phyloP scores from a whole-genome alignment of 2,797 vertebrate genomes.

The Eospalax fontanierii region DNA sequence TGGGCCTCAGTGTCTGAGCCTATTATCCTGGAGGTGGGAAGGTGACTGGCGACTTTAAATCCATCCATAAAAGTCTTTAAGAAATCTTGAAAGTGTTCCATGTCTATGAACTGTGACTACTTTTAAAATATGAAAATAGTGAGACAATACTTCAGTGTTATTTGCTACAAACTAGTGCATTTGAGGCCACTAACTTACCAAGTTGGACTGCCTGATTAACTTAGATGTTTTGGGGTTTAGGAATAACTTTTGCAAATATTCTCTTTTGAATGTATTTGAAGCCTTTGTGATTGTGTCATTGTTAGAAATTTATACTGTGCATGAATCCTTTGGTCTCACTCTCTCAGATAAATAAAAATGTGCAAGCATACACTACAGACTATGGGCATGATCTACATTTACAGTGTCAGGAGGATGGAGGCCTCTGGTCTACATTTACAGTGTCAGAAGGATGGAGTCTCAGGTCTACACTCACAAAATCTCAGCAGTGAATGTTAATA shows the following conservation, averaged over 20 bases:
- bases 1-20: not conserved
- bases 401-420: not conserved
- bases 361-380: fast-evolving
- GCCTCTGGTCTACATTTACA: not conserved
- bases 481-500: not conserved
- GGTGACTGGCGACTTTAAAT: not conserved
- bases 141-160: not conserved
- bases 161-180: not conserved
- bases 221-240: not conserved
- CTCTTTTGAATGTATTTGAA: not conserved
- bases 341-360: not conserved
- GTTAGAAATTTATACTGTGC: not conserved
- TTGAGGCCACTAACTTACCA: too few species aligned
- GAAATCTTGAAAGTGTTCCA: not conserved
- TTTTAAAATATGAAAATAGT: not conserved
- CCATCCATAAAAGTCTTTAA: not conserved
- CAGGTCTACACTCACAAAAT: too few species aligned
- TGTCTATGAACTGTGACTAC: not conserved
- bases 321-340: not conserved
- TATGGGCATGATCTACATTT: not conserved
- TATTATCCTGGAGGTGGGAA: too few species aligned
- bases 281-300: not conserved
- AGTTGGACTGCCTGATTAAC: not conserved
- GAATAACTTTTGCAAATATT: not conserved
- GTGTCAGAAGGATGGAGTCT: not conserved